These are phyloP conservation scores for Amphipoea lucens DNA, from an alignment of 2,888 invertebrate species.

Conservation along the genomic window DNA sequence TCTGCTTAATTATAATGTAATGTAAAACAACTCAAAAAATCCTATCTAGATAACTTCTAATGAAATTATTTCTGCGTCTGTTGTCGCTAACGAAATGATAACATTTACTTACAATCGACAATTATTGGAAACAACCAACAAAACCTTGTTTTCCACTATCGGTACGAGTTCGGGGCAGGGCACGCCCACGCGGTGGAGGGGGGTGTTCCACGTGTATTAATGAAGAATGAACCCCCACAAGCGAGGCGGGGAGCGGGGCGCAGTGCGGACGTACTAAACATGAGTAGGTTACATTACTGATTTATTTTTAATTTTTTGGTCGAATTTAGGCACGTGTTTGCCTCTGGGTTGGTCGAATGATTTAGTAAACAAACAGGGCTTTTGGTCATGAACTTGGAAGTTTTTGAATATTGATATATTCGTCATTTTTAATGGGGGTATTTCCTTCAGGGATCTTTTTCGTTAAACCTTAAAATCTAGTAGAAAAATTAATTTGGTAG, in stretches of 20 bases:
- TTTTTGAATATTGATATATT: background rate
- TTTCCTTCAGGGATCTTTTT: background rate
- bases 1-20: background rate
- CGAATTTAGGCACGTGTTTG: background rate
- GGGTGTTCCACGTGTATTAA: conserved; percentile 74
- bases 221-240: conserved; percentile 67
- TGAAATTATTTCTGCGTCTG: conserved; percentile 1
- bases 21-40: background rate
- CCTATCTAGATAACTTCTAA: background rate
- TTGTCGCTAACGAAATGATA: conserved; percentile 6
- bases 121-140: conserved; percentile 35
- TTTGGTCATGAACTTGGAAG: background rate
- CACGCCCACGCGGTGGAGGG: conserved; percentile 36
- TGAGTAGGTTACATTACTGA: conserved; percentile 8
- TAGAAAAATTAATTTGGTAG: background rate
- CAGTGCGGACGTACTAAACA: conserved; percentile 6
- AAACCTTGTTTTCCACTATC: conserved; percentile 48
- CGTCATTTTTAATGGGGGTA: background rate
- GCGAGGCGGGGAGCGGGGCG: background rate
- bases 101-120: conserved; percentile 19
- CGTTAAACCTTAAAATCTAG: background rate
- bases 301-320: conserved; percentile 13
- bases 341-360: background rate
- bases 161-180: background rate
- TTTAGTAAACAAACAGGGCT: background rate